Evolutionary conservation across 2,888 invertebrate species (phyloP).

Genomic region (Drosophila trichaetosa): DNA sequence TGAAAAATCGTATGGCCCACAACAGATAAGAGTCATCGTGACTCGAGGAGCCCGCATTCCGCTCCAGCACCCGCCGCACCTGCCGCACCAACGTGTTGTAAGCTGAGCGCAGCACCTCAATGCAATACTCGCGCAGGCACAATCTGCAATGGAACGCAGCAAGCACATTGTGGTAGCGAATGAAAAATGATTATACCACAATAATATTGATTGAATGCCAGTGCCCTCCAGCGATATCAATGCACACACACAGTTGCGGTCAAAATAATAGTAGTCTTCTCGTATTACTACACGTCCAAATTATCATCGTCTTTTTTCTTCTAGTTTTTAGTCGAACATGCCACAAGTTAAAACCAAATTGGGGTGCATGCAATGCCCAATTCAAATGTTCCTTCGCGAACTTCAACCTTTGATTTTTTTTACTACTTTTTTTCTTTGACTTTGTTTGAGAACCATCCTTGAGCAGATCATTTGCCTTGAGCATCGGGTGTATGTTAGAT

Average conservation of each 20-base stretch:
- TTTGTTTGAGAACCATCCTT: not conserved
- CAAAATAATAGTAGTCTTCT: not conserved
- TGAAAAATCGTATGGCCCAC: constrained; percentile 97
- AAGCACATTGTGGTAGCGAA: constrained; percentile 29
- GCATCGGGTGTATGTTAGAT: not conserved
- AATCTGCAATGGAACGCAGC: constrained; percentile 86
- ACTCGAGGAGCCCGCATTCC: constrained; percentile 89
- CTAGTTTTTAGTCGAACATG: not conserved
- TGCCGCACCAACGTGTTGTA: constrained; percentile 97
- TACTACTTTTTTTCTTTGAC: not conserved
- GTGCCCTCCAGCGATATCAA: constrained; percentile 26
- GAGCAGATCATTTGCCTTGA: not conserved
- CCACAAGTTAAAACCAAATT: not conserved
- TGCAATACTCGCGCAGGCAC: constrained; percentile 96
- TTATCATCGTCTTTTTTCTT: not conserved
- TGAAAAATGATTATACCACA: constrained; percentile 77
- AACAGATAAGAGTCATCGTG: constrained; percentile 97
- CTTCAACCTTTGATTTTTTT: not conserved
- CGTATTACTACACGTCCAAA: not conserved
- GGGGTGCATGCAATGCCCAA: not conserved
- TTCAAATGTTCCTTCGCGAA: not conserved
- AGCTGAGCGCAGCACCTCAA: constrained; percentile 95
- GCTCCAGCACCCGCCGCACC: constrained; percentile 91
- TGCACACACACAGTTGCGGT: not conserved
- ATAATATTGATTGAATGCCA: constrained; percentile 78